phyloP scores from a whole-genome alignment of 2,113 vertebrate species.

The Ctenodactylus gundi region DNA sequence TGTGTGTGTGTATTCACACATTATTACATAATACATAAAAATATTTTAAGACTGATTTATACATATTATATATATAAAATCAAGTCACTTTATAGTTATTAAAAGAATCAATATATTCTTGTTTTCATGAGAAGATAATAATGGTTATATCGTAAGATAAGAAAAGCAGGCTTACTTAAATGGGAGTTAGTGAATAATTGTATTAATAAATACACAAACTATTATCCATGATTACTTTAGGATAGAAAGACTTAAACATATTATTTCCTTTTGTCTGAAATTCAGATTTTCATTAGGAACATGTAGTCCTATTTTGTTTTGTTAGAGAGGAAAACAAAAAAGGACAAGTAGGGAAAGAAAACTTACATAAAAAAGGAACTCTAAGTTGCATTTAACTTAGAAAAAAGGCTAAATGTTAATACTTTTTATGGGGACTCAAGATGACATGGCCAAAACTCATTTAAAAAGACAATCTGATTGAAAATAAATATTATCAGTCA shows the following conservation, averaged over 20 bases:
- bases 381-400: constrained; percentile 25
- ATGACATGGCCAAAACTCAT: not conserved
- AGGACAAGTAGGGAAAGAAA: not conserved
- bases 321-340: not conserved
- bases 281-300: constrained; percentile 9
- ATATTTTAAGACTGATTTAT: no score
- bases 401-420: constrained; percentile 14
- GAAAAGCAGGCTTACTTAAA: not conserved
- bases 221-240: not conserved
- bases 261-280: constrained; percentile 3
- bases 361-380: constrained; percentile 8
- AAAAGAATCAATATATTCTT: constrained; percentile 11
- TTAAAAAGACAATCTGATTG: not conserved
- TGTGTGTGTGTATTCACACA: no score
- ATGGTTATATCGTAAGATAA: not conserved
- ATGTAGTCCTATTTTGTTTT: not conserved
- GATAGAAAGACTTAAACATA: not conserved
- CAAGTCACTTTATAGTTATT: not conserved
- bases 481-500: not conserved
- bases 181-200: not conserved
- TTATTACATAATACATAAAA: no score
- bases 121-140: not conserved
- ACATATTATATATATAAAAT: not conserved
- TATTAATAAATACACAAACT: not conserved
- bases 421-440: not conserved